Conservation (phyloP, 2,797 vertebrate genomes). For the Falco naumanni region DNA sequence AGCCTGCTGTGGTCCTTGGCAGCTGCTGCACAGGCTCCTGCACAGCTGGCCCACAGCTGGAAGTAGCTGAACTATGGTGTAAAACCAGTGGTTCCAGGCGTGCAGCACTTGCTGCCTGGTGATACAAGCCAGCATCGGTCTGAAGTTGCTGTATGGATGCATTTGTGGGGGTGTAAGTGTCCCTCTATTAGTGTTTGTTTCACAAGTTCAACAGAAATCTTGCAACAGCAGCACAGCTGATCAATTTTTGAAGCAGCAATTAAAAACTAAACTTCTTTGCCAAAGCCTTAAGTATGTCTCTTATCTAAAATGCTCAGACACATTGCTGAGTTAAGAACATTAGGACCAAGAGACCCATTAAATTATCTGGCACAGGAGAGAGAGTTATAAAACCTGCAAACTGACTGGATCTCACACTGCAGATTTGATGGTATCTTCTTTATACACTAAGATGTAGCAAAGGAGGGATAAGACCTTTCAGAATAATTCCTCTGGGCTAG, state of each 20-base stretch:
- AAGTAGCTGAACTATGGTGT: background rate
- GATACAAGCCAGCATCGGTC: background rate
- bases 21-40: background rate
- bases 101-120: fast-evolving
- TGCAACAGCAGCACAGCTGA: slow-evolving; percentile 10
- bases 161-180: no score
- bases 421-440: slow-evolving; percentile 26
- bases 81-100: background rate
- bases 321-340: slow-evolving; percentile 71
- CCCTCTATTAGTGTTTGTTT: fast-evolving
- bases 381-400: slow-evolving; percentile 59
- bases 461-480: background rate
- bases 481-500: background rate
- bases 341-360: slow-evolving; percentile 70
- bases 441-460: background rate
- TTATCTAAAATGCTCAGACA: slow-evolving; percentile 65
- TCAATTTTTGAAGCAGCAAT: slow-evolving; percentile 64
- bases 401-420: background rate
- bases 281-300: slow-evolving; percentile 63
- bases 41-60: background rate
- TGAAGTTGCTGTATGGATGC: fast-evolving
- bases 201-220: background rate
- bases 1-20: fast-evolving
- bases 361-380: slow-evolving; percentile 55
- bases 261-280: slow-evolving; percentile 73